These are phyloP conservation scores for Virgularia gustaviana DNA, from an alignment of 92 coral and sea anemone species.

Conservation along the genomic window DNA sequence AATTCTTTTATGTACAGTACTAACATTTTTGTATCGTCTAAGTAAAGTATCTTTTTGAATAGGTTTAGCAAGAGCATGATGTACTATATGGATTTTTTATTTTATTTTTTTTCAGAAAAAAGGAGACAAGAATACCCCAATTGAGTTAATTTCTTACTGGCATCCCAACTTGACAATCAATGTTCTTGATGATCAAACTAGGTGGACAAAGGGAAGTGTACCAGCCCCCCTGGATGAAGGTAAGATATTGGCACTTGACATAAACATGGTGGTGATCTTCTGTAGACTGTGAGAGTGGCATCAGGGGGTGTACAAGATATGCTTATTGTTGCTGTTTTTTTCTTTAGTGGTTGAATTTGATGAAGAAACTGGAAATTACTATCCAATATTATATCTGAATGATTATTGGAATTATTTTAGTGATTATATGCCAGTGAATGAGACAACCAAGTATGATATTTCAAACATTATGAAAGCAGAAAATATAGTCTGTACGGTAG, in stretches of 20 bases:
- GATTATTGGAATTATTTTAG: conserved; percentile 93
- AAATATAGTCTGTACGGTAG: background rate
- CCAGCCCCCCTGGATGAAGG: conserved; percentile 98
- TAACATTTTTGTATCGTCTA: too few relatives aligned
- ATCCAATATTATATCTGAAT: conserved; percentile 80
- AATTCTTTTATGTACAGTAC: too few relatives aligned
- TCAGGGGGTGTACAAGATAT: background rate
- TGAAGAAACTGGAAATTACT: conserved; percentile 73
- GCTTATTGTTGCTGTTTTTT: too few relatives aligned
- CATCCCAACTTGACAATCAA: conserved; percentile 94
- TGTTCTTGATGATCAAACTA: conserved; percentile 90
- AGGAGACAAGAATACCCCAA: conserved; percentile 55
- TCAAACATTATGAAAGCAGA: background rate
- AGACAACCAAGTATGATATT: conserved; percentile 98
- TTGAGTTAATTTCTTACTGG: conserved; percentile 85
- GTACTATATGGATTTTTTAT: too few relatives aligned
- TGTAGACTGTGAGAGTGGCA: background rate
- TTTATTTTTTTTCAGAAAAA: conserved; percentile 44
- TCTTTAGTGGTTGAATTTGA: conserved; percentile 75
- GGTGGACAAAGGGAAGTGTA: conserved; percentile 82
- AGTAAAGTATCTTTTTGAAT: too few relatives aligned
- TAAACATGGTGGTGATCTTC: background rate
- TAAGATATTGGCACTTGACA: conserved; percentile 39
- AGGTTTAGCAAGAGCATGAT: too few relatives aligned
- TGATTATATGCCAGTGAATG: conserved; percentile 97